Percentiles rank a stretch among this genome's conserved stretches.
These are phyloP conservation scores for Phengaris arion DNA, from an alignment of 2,888 invertebrate genomes.

Conservation along the genomic window DNA sequence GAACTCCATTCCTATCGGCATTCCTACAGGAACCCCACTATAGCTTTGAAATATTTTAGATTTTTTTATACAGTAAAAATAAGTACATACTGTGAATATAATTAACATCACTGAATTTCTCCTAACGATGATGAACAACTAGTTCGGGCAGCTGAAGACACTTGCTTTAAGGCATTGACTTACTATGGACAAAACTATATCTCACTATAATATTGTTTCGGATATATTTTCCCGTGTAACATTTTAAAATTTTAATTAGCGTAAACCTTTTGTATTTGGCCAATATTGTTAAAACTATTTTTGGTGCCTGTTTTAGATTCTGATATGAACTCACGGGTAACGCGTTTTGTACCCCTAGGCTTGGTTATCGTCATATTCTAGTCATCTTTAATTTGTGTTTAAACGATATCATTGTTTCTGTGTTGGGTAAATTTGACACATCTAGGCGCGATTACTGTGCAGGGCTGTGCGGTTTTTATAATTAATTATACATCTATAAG, in stretches of 20 bases:
- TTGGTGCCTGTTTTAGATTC: background rate
- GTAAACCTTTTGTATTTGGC: background rate
- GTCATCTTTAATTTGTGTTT: background rate
- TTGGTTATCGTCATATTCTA: background rate
- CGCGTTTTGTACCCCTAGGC: background rate
- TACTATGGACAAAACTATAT: slow-evolving; percentile 25
- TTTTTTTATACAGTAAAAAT: no score
- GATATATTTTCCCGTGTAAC: background rate
- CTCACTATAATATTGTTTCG: slow-evolving; percentile 17
- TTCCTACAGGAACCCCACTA: no score
- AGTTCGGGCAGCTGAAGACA: slow-evolving; percentile 24
- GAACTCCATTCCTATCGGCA: no score
- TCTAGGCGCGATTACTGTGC: background rate
- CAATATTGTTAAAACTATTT: background rate
- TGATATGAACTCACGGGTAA: background rate
- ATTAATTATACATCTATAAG: no score
- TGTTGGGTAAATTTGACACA: background rate
- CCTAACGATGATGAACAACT: slow-evolving; percentile 3
- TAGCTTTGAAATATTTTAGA: no score
- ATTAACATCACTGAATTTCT: slow-evolving; percentile 27
- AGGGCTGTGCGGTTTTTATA: no score
- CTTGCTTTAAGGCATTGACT: slow-evolving; percentile 28
- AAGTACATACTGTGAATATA: background rate
- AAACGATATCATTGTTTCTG: background rate
- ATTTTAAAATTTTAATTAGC: background rate